Evolutionary conservation across 2,797 vertebrate genomes (phyloP), one percentile per base, ranked within the genome.

Genomic region (Rhadinocentrus ornatus): DNA sequence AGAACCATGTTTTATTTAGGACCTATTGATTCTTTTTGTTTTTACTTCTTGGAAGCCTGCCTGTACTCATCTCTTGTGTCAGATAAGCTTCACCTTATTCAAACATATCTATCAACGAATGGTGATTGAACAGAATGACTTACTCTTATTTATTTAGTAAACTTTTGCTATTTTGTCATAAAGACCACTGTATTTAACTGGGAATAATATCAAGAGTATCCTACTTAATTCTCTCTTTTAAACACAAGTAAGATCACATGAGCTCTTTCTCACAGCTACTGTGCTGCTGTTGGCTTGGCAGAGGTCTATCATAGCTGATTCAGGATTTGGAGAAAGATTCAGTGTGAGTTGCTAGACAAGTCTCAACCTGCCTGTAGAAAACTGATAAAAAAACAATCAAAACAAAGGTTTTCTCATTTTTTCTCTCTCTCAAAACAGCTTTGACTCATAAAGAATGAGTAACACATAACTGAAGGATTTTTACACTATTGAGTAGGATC

Each of bases 21-120:
- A 48, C 62, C 44, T 31, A 63, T 78, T 54, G 39, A 81, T 73
- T 39, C 4, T 46, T 46, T 41, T 52, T 52, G 53, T 55, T 62
- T 69, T 69, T 78, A 58, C 12, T 44, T 58, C 50, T 41, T 22
- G 13, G 41, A 63, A 58, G 55, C 53, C 39, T 26, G 62, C n/a
- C 53, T 62, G n/a, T 32, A 62, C 18, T 39, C 0, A 58, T 69
- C 37, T 26, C 6, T 50, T 12, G 34, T 66, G 18, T 53, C 48
- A 55, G 27, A 61, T 77, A 34, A 77, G 41, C 68, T 37, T 62
- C 55, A 35, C 46, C 10, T 64, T 75, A 58, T 75, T 80, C 66
- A 59, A 79, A 81, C 37, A 29, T 24, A 22, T 69, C 44, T 2
- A 29, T 66, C 22, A 60, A 11, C 37, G 44, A 6, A 59, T 62